Base-by-base conservation (phyloP, 2,888 invertebrate genomes). In the Scrobipalpa costella region DNA sequence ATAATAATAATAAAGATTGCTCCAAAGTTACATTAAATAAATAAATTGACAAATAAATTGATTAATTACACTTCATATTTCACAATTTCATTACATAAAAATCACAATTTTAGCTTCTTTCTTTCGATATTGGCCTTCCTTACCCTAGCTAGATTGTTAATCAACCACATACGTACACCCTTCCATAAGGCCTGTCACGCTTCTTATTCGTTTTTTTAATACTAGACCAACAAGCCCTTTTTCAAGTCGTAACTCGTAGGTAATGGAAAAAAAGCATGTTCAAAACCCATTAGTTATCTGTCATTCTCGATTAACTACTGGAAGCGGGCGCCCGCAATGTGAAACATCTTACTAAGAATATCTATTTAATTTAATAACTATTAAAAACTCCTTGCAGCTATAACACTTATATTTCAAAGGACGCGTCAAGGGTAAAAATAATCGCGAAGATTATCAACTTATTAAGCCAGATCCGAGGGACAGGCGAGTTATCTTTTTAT, bases 361-460 rank as follows among this genome's bases (percentile, higher is more conserved):
- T n/a, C n/a, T 15, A 44, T 44, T 44, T 44, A n/a, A 44, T 44
- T 44, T 44, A 44, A 44, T 44, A 15, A 44, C 44, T 44, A 44
- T 44, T 44, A 44, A 44, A 44, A 44, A 44, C 44, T 13, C 44
- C 44, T 9, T 44, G 44, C 44, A 44, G 44, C 44, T 9, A 44
- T 44, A 44, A 44, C 3, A 15, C 17, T 17, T 44, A 44, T 49
- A 21, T 52, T 27, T 21, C 13, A 52, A 52, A 21, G 5, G 21
- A 9, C 13, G 50, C 50, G 50, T 27, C 21, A 27, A 52, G 50
- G 52, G 9, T 55, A 49, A 49, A 60, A 60, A 60, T 60, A 60
- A 49, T 60, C 60, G 13, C n/a, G 34, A 15, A 60, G 60, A 60
- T 49, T 60, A 60, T 60, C 60, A 60, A 60, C 49, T 60, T 60